Evolutionary conservation across 1,140 invertebrate species (phyloP).

Genomic region (Halesus radiatus): DNA sequence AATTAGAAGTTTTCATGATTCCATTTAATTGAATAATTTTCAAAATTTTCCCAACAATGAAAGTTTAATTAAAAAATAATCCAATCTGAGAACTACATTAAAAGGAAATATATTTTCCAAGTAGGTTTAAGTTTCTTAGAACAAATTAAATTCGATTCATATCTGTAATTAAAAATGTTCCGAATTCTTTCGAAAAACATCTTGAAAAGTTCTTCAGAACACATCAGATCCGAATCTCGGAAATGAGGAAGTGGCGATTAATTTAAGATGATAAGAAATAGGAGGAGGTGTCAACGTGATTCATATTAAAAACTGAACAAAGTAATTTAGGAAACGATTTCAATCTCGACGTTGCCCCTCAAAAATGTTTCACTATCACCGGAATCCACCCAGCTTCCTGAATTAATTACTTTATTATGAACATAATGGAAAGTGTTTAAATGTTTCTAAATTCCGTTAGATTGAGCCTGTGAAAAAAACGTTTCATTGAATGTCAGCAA

Average conservation of each 20-base stretch:
- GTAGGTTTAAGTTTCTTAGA: background rate
- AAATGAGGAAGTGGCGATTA: constrained; percentile 8
- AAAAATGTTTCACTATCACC: background rate
- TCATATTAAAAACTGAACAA: constrained; percentile 9
- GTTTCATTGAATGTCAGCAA: no score
- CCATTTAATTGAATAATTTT: no score
- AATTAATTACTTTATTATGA: no score
- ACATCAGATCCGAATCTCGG: background rate
- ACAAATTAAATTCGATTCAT: constrained; percentile 21
- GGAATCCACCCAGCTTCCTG: background rate
- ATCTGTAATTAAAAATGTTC: constrained; percentile 33
- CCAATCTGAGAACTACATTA: no score
- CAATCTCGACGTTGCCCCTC: background rate
- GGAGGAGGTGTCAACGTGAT: constrained; percentile 1
- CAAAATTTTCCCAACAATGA: no score
- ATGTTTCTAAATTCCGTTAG: no score
- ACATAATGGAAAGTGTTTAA: no score
- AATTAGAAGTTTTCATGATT: no score
- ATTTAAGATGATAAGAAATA: constrained; percentile 2
- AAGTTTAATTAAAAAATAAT: no score
- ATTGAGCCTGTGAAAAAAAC: no score
- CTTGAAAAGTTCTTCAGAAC: constrained; percentile 4
- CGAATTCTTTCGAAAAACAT: constrained; percentile 15
- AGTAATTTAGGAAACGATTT: no score
- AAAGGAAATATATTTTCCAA: no score